Percentiles rank a stretch among this genome's conserved stretches.
Conservation (phyloP, 2,113 vertebrate species). For the rabbit (Oryctolagus cuniculus) region DNA sequence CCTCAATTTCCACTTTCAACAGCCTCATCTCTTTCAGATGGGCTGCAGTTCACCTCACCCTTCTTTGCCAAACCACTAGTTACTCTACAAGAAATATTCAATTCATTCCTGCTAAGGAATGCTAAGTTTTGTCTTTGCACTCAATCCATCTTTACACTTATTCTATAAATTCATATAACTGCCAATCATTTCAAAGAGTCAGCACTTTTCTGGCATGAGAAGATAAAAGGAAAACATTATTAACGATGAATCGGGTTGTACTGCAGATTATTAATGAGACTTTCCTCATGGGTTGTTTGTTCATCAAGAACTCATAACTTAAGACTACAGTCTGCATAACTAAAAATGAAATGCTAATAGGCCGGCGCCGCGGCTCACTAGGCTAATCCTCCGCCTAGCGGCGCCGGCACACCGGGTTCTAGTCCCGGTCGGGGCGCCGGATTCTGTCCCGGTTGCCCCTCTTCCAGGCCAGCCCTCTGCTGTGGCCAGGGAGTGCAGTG, state of each 20-base stretch:
- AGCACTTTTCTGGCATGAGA: constrained; percentile 13
- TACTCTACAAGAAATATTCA: background rate
- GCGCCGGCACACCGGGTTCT: too few relatives aligned
- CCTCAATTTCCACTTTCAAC: background rate
- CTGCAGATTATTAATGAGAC: background rate
- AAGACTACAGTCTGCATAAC: background rate
- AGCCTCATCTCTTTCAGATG: background rate
- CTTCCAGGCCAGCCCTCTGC: too few relatives aligned
- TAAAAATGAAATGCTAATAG: constrained; percentile 34
- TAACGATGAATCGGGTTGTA: background rate
- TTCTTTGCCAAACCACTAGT: background rate
- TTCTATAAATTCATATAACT: background rate
- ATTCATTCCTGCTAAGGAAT: background rate
- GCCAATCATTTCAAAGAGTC: background rate
- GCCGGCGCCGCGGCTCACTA: too few relatives aligned
- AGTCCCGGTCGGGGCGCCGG: too few relatives aligned
- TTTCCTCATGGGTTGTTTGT: background rate
- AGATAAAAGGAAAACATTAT: constrained; percentile 37
- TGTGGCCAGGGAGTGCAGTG: too few relatives aligned
- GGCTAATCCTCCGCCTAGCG: too few relatives aligned
- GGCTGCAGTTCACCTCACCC: background rate
- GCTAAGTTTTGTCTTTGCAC: constrained; percentile 16
- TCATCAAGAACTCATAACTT: constrained; percentile 23
- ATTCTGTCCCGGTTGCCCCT: too few relatives aligned
- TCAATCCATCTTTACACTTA: background rate